Evolutionary conservation across 2,113 vertebrate genomes (phyloP).

Genomic region (Australoheros scitulus): DNA sequence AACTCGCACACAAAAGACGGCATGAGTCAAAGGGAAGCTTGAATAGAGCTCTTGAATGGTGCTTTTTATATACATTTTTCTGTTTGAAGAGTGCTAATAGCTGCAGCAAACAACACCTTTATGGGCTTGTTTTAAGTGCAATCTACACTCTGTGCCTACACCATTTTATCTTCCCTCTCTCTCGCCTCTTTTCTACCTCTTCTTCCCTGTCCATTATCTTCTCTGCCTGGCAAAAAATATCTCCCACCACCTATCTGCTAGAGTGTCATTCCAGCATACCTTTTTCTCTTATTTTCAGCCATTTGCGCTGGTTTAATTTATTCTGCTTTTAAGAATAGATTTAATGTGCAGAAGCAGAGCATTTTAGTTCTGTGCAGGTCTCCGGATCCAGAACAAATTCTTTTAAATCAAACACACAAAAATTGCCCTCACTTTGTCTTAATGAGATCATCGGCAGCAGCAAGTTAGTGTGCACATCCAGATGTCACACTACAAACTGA

Average conservation of each 20-base stretch:
- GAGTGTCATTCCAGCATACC: slow-evolving; percentile 46
- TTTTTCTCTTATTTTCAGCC: slow-evolving; percentile 38
- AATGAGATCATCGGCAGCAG: neutral
- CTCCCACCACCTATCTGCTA: slow-evolving; percentile 53
- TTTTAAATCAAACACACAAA: neutral
- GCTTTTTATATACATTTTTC: slow-evolving; percentile 17
- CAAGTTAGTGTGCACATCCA: neutral
- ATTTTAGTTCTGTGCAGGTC: neutral
- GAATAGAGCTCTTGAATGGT: slow-evolving; percentile 13
- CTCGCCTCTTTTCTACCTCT: slow-evolving; percentile 36
- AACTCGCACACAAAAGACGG: slow-evolving; percentile 27
- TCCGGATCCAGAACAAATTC: neutral
- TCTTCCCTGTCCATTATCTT: slow-evolving; percentile 59
- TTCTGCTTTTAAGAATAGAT: slow-evolving; percentile 1
- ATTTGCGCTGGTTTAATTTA: slow-evolving; percentile 25
- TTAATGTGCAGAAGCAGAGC: neutral
- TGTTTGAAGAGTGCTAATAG: slow-evolving; percentile 24
- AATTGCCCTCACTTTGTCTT: neutral
- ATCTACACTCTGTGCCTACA: slow-evolving; percentile 49
- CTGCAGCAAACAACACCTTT: slow-evolving; percentile 35
- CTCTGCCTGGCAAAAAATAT: slow-evolving; percentile 37
- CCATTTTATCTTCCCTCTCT: slow-evolving; percentile 21
- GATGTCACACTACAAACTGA: neutral
- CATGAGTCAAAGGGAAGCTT: slow-evolving; percentile 33
- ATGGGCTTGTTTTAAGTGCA: slow-evolving; percentile 45